Conservation (phyloP, 2,797 vertebrate species). For the Psittacula derbiana region DNA sequence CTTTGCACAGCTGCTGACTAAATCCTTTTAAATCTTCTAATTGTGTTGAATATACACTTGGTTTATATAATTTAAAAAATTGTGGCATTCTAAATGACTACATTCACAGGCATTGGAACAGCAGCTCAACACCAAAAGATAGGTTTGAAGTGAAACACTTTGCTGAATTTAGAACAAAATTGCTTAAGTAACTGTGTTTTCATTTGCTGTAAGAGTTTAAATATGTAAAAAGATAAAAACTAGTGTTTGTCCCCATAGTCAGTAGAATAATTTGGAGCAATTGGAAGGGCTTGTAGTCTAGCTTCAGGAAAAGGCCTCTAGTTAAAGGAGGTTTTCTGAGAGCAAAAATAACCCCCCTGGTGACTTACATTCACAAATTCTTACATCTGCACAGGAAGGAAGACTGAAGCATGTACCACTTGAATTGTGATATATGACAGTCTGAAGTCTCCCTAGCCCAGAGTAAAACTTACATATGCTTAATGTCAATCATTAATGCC, state of each 20-base stretch:
- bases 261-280: not conserved
- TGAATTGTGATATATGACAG: not conserved
- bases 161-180: not conserved
- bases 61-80: not conserved
- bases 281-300: not conserved
- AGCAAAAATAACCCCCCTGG: not conserved
- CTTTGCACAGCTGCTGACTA: not conserved
- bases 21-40: not conserved
- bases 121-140: not conserved
- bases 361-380: not conserved
- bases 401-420: not conserved
- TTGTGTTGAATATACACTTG: not conserved
- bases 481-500: not conserved
- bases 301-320: not conserved
- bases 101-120: not conserved
- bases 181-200: not conserved
- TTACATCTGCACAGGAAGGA: slow-evolving; percentile 12
- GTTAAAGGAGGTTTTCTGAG: not conserved
- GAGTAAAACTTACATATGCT: not conserved
- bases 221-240: not conserved
- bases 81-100: not conserved
- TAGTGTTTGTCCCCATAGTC: not conserved
- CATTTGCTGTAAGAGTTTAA: not conserved
- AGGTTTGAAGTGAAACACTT: not conserved
- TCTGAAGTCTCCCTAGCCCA: not conserved